Evolutionary conservation across 2,113 vertebrate species (phyloP), one percentile per base, ranked within the genome.

Genomic region (Pelobates fuscus): DNA sequence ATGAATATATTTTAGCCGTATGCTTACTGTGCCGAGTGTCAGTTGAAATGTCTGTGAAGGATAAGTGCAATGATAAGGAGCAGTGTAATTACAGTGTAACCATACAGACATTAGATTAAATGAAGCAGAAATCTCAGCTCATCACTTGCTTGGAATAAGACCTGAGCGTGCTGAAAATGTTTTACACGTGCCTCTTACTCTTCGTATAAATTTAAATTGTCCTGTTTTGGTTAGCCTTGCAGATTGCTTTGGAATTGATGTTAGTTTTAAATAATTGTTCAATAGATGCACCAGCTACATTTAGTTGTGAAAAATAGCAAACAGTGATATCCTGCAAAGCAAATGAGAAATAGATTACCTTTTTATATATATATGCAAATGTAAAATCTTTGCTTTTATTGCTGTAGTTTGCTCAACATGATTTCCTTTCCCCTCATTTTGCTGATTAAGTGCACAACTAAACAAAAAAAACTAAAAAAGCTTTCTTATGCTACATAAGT

Each of bases 301-400:
- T 55, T 30, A 29, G 24, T 49, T 18, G 8, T 46, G 41, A 30
- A n/a, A n/a, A 67, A 59, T 59, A 46, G 24, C 52, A 75, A 67
- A 59, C 20, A 75, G 55, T 67, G 24, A 66, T 29, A 41, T 26
- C 32, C 27, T 55, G 46, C 67, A 67, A 46, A 26, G 72, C 18
- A 75, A 67, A 59, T 75, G 72, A 67, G 72, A 75, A 67, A 67
- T 75, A 75, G 54, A 75, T 75, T 67, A 49, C 27, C 32, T 60
- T 67, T 67, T 66, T 67, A 75, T 59, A 67, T 67, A 67, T 67
- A 67, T 67, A 75, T 75, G 72, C 72, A 75, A 75, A 75, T 75
- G 6, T 18, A 30, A 23, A 21, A 24, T 23, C 72, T 75, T 46
- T 30, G 10, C 54, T 59, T 46, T 67, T 46, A 46, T 12, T 30